Percentiles rank a stretch among this genome's conserved stretches.
phyloP scores from a whole-genome alignment of 2,888 invertebrate species.

The Meta bourneti region DNA sequence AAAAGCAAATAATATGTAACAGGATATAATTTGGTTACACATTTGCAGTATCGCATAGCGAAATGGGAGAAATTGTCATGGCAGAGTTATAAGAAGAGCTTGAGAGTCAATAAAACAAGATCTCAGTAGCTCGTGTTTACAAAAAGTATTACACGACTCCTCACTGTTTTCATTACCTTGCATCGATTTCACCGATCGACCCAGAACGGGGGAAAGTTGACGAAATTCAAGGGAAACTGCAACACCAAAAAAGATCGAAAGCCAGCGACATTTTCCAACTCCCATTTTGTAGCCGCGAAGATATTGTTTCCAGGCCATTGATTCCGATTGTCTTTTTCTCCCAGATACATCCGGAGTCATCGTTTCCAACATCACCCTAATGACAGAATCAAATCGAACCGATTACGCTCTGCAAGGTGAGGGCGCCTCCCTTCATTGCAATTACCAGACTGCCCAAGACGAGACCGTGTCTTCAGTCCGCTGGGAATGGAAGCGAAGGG shows the following conservation, averaged over 20 bases:
- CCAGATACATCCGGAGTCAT: conserved; percentile 63
- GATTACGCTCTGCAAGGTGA: conserved; percentile 72
- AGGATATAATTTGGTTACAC: too few species aligned
- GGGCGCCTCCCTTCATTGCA: conserved; percentile 62
- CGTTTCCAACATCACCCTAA: conserved; percentile 66
- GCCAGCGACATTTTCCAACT: not conserved
- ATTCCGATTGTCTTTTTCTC: not conserved
- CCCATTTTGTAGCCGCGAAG: not conserved
- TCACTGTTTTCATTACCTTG: not conserved
- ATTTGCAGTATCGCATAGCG: too few species aligned
- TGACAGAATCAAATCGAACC: conserved; percentile 65
- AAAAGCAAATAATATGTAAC: too few species aligned
- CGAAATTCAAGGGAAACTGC: not conserved
- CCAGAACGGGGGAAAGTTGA: not conserved
- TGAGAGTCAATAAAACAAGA: too few species aligned
- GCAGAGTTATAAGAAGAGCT: too few species aligned
- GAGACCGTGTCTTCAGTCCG: conserved; percentile 71
- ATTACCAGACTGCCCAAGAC: conserved; percentile 65
- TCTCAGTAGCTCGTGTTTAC: too few species aligned
- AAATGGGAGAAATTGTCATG: too few species aligned
- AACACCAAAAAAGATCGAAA: not conserved
- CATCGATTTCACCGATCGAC: not conserved
- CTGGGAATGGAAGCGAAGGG: conserved; percentile 66
- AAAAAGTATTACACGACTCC: too few species aligned
- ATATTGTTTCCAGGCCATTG: not conserved